Conservation (phyloP, 2,113 vertebrate species). For the Dicrurus megarhynchus region DNA sequence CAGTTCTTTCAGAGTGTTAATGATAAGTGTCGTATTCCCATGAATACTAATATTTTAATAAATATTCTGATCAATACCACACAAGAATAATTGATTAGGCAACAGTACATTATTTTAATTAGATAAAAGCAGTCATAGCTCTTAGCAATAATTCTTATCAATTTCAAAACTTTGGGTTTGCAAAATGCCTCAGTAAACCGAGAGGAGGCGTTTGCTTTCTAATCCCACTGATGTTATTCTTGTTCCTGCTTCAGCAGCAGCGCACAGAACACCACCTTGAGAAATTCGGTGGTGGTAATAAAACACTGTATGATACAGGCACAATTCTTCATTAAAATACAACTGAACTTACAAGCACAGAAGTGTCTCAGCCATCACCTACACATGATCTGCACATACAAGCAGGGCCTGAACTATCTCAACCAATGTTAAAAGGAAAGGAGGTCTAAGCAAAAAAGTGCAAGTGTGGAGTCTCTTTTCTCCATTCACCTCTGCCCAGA, state of each 20-base stretch:
- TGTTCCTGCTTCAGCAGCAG: not conserved
- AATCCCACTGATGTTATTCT: not conserved
- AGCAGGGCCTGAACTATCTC: not conserved
- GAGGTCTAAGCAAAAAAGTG: not conserved
- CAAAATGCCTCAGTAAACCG: not conserved
- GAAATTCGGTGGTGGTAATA: not conserved
- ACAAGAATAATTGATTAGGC: not conserved
- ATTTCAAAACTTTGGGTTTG: not conserved
- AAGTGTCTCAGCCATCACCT: not conserved
- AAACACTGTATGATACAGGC: not conserved
- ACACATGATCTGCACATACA: not conserved
- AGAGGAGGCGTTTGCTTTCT: not conserved
- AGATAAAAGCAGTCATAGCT: not conserved
- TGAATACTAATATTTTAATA: not conserved
- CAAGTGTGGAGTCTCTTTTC: not conserved
- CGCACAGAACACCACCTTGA: accelerated
- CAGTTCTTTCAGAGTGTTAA: not conserved
- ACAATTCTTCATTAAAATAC: not conserved
- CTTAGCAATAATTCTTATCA: not conserved
- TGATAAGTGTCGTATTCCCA: not conserved
- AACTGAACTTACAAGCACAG: not conserved
- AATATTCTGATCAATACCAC: not conserved
- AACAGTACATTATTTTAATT: not conserved
- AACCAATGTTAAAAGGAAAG: not conserved
- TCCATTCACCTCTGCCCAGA: not conserved